Conservation (phyloP, 2,113 vertebrate species). For the Indicator indicator region DNA sequence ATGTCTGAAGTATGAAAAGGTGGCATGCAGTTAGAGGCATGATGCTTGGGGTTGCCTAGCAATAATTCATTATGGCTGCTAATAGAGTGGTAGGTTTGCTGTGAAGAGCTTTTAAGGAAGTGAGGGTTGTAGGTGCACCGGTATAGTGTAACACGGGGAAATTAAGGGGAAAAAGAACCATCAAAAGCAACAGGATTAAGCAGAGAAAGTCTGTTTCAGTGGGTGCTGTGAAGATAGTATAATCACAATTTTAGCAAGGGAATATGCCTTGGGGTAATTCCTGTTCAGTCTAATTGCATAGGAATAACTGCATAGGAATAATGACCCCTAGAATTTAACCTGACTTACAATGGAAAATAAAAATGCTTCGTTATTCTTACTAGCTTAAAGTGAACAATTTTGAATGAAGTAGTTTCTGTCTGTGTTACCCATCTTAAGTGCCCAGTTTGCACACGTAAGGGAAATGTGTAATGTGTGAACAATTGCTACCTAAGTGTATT, state of each 20-base stretch:
- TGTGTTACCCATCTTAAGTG: background rate
- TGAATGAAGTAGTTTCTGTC: background rate
- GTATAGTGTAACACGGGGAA: background rate
- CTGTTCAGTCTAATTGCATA: background rate
- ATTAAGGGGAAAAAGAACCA: constrained; percentile 2
- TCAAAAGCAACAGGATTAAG: background rate
- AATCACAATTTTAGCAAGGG: background rate
- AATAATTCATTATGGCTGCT: constrained; percentile 29
- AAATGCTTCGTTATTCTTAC: background rate
- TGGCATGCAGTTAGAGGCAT: background rate
- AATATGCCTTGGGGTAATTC: background rate
- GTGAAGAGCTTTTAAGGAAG: background rate
- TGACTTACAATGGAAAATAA: background rate
- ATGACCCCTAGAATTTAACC: constrained; percentile 18
- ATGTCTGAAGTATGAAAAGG: background rate
- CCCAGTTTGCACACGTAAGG: background rate
- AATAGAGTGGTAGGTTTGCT: background rate
- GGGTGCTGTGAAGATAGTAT: background rate
- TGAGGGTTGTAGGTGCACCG: background rate
- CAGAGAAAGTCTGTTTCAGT: background rate
- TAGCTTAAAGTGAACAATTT: background rate
- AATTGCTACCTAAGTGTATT: background rate
- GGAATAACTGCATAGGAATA: background rate
- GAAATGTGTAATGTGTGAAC: background rate
- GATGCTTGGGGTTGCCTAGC: constrained; percentile 25